phyloP scores from a whole-genome alignment of 2,113 vertebrate genomes.

The Oxyura jamaicensis region DNA sequence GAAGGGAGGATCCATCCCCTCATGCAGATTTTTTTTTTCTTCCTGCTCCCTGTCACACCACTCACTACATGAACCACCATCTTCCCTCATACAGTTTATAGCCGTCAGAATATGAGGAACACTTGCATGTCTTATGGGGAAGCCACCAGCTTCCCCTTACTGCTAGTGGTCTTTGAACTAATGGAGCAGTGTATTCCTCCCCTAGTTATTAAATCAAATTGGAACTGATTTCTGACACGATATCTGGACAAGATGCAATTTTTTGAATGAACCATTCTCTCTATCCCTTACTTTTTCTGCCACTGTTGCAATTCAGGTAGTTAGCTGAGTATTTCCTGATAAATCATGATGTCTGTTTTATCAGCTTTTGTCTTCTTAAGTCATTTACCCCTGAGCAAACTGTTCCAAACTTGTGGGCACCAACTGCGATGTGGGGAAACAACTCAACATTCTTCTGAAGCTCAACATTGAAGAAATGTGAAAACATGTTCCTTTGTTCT shows the following conservation, averaged over 20 bases:
- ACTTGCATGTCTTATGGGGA: neutral
- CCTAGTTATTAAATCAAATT: neutral
- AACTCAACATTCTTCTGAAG: neutral
- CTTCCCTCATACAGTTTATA: neutral
- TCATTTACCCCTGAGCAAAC: neutral
- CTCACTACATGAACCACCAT: neutral
- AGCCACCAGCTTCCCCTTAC: neutral
- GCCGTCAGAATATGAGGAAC: neutral
- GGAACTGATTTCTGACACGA: constrained; percentile 1
- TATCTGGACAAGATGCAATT: constrained; percentile 1
- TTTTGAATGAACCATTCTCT: neutral
- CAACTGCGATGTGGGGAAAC: neutral
- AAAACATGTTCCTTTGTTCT: neutral
- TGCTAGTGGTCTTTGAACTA: neutral
- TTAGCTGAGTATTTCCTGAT: neutral
- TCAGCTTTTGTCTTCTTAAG: neutral
- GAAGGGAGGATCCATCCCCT: neutral
- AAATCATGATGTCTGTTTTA: neutral
- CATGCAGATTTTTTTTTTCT: neutral
- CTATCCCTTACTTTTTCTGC: neutral
- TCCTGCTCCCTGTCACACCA: neutral
- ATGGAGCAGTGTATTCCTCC: neutral
- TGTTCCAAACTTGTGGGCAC: neutral
- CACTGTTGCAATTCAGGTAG: neutral
- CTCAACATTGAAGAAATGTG: neutral